A percentile compares a stretch with the other conserved stretches of the same genome.
Conservation (phyloP, 92 coral and sea anemone species). For the Phenganax subtilis region DNA sequence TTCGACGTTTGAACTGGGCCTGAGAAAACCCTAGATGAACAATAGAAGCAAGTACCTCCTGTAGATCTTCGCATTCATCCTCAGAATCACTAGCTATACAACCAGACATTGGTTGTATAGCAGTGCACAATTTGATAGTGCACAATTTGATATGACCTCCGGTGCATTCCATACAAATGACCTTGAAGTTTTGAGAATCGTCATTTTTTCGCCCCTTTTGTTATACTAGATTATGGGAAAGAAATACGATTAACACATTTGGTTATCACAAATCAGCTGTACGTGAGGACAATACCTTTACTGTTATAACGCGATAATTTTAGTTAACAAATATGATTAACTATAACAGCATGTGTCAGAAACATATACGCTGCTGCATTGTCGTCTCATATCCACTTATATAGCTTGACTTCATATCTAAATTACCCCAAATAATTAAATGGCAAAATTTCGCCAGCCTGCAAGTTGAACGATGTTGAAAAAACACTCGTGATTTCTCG, state of each 20-base stretch:
- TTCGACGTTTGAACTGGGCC: no score
- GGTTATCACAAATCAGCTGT: background rate
- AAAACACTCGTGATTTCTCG: constrained; percentile 25
- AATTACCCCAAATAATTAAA: constrained; percentile 27
- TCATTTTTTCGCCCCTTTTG: constrained; percentile 42
- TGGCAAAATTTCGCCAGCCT: constrained; percentile 14
- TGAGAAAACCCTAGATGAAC: background rate
- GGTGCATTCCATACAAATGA: constrained; percentile 52
- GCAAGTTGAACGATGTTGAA: constrained; percentile 9
- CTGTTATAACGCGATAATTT: background rate
- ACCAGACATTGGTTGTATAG: background rate
- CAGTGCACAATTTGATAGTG: no score
- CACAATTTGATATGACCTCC: constrained; percentile 38
- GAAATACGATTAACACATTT: background rate
- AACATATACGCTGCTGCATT: background rate
- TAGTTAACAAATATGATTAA: background rate
- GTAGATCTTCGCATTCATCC: background rate
- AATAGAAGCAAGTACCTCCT: background rate
- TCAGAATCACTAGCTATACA: background rate
- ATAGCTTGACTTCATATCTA: background rate
- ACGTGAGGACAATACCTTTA: background rate
- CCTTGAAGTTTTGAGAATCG: constrained; percentile 26
- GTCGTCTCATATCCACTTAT: background rate
- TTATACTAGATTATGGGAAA: constrained; percentile 24
- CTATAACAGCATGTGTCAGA: background rate